Base-by-base conservation (phyloP, 2,797 vertebrate species). In the Lacerta viridis region DNA sequence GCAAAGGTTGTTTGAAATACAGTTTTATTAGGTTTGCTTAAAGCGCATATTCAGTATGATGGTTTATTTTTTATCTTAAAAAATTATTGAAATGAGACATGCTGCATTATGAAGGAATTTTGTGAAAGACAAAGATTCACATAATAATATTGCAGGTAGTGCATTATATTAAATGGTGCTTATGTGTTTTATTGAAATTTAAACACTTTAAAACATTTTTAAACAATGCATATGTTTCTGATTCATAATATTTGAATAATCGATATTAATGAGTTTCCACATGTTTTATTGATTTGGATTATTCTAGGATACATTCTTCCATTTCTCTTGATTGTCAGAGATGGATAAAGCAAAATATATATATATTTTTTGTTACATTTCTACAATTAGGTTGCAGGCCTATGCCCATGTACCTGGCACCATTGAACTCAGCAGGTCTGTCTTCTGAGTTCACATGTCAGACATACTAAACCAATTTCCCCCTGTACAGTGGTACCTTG, bases 241-340 rank as follows among this genome's bases (percentile, higher is more conserved):
- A 95, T 96, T 95, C 95, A 94, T 84, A 93, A 71, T 87, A 90
- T 94, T 92, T 91, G 81, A 87, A 92, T 95, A 94, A 94, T 95
- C 93, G 86, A 94, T 94, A 95, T 94, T 96, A 96, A 96, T 96
- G 90, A 92, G 85, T 93, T 96, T 89, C 92, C 95, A 94, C 91
- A 91, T 92, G 93, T 95, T 96, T 96, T 90, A 94, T 95, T 89
- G 87, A 91, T 90, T 93, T 94, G 86, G 83, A 82, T 92, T 96
- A 87, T 92, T 88, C 88, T 90, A 85, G 84, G 93, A 93, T 69
- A 86, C 46, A 78, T 92, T 93, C 85, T 93, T 90, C 83, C 91
- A 6, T 86, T 93, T 92, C 84, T 88, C 85, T 90, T 87, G 83
- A 92, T 92, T 95, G 86, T 92, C 86, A 88, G 83, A 93, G 89